Evolutionary conservation across 2,797 vertebrate genomes (phyloP), one percentile per base, ranked within the genome.

Genomic region (Enteromius mattozi): DNA sequence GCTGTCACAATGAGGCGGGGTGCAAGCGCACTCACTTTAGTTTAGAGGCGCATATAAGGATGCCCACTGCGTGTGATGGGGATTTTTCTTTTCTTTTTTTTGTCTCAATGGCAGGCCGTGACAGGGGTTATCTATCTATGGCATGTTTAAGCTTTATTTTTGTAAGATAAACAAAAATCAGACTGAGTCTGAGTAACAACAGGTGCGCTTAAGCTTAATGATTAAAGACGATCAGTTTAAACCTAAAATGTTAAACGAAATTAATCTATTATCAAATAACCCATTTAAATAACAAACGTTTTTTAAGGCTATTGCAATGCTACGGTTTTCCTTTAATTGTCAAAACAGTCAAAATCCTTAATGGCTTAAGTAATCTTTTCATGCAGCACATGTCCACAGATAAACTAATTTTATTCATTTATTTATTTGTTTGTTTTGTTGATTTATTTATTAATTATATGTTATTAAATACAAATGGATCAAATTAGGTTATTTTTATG

Each of bases 1-100:
- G 97, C 97, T 98, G 97, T 98, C 95, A 94, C 94, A 88, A 87
- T 87, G 94, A 92, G 94, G 91, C 91, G 91, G 92, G 94, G 92
- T 91, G 94, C 91, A 91, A 78, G 49, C 83, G 71, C 80, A 59
- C 21, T 49, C 85, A 72, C 87, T 75, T 78, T 66, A 82, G 47
- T 79, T 69, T 51, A 70, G 70, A 76, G 47, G 21, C 81, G 42
- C 72, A 80, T 80, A 63, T 78, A 68, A 80, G 75, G 61, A 47
- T 69, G 79, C 56, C 61, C 56, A 82, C 74, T 63, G 80, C 51
- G 59, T 42, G 56, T 63, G 54, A 54, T 78, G 51, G 82, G 65
- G 21, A 78, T 71, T 59, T 49, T 83, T 49, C 76, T 63, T 59
- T 76, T 69, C 61, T 59, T 54, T 21, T 21, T 54, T 69, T 40